Base-by-base conservation (phyloP, 2,113 vertebrate species). In the Thinocorus orbignyianus region DNA sequence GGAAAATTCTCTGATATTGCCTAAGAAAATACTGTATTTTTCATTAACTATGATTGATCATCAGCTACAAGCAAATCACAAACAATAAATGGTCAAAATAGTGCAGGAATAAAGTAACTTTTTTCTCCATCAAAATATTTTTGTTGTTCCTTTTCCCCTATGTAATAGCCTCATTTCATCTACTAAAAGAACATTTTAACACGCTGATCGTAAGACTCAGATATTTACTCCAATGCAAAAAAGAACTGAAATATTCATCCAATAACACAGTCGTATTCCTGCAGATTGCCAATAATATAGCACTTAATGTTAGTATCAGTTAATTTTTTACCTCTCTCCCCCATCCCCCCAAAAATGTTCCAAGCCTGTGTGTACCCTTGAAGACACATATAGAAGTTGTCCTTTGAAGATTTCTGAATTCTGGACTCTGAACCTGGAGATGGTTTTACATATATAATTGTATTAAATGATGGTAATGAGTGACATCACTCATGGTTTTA, bases 311-410 rank as follows among this genome's bases (percentile, higher is more conserved):
- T 55, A 60, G 4, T 52, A 52, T 31, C 4, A 87, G 74, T 76
- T 85, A 86, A 66, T 70, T 55, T 5, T 61, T 42, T 54, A 37
- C 4, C 4, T 4, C 17, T 46, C 44, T 18, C 13, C 11, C 10
- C 9, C 13, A 19, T 28, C 7, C 12, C 22, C 31, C 11, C 0
- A 0, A 49, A 91, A 71, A 30, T 31, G 9, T 58, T 79, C 19
- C 39, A 72, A 80, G 37, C 17, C 9, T 0, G 0, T 60, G 24
- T 7, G 22, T 74, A 31, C n/a, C 11, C 26, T 77, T 64, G 62
- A 86, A 58, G 74, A 20, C 22, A 61, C 10, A 25, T 25, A 13
- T 3, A 44, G 58, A 72, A 49, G n/a, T 22, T 85, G 39, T 58
- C 11, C 37, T 76, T 71, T 44, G 31, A 69, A 69, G 19, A 46